Percentiles rank a stretch among this genome's conserved stretches.
Conservation (phyloP, 92 coral and sea anemone genomes). For the Parazoanthus darwini region DNA sequence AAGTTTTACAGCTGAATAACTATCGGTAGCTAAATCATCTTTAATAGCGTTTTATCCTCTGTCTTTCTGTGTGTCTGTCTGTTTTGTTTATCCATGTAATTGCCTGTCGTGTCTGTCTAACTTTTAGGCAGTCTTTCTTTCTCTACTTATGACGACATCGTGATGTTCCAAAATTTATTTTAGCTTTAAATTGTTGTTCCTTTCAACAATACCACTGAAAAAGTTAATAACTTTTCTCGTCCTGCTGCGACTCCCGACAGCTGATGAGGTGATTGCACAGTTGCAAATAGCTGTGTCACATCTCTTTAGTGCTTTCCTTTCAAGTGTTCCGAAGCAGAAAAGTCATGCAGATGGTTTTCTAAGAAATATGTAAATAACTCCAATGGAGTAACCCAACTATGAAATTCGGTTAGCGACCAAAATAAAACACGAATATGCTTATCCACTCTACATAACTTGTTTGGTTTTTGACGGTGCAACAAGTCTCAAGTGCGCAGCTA, state of each 20-base stretch:
- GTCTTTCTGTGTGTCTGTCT: background rate
- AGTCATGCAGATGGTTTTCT: background rate
- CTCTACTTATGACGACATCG: background rate
- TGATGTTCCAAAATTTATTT: background rate
- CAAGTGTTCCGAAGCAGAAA: background rate
- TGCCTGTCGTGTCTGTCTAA: background rate
- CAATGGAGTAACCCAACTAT: background rate
- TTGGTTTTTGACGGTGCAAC: background rate
- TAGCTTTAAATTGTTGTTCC: background rate
- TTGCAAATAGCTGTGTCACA: background rate
- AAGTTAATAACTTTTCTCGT: no score
- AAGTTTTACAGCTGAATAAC: background rate
- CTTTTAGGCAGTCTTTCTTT: background rate
- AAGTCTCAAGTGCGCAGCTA: background rate
- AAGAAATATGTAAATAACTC: background rate
- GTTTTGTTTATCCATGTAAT: background rate
- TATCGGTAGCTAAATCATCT: background rate
- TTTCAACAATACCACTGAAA: background rate
- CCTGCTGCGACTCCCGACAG: background rate
- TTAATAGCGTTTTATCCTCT: background rate
- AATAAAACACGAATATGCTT: background rate
- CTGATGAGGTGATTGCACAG: background rate
- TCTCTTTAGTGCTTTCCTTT: background rate
- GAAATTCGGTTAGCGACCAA: background rate
- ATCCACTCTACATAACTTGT: background rate